Evolutionary conservation across 2,888 invertebrate genomes (phyloP), one percentile per base, ranked within the genome.

Genomic region (Pyrocoelia pectoralis): DNA sequence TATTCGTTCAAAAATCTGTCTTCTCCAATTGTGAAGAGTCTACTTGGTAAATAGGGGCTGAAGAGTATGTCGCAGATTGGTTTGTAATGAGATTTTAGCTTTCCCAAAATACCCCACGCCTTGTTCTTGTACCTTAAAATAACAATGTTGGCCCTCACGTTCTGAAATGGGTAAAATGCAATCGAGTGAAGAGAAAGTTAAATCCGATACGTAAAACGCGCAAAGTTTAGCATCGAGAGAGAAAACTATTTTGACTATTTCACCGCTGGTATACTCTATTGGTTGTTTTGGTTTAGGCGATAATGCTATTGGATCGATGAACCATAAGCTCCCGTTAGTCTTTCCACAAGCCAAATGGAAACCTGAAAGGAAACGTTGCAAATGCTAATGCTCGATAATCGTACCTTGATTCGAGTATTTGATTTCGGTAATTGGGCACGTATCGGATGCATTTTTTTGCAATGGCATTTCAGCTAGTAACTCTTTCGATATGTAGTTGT

Each of bases 1-100:
- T 88, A 89, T 73, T 88, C 87, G 9, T 87, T 83, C 75, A 89
- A 78, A 29, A 83, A 79, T 38, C 85, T 80, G 74, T 90, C 90
- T 41, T 81, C 78, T 0, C 87, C 87, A 24, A 90, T 74, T 0
- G 89, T 87, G 43, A 87, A 76, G 0, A 90, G 78, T 60, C 84
- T 83, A 0, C 67, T 62, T 0, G 73, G 69, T 46, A 82, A 83
- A 1, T 79, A 78, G 0, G 83, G 79, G 2, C 84, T 76, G 73
- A 90, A 90, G 67, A 85, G 77, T 1, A 89, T 75, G 19, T 86
- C 82, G 0, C 80, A 82, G 38, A 91, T 84, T 0, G 83, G 80
- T 63, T 85, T 84, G 70, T 84, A 85, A 75, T 91, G 90, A 0
- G 87, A 83, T 49, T 86, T 81, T 66, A 86, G 84, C 76, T 89